Conservation (phyloP, 2,888 invertebrate species). For the Branchipolynoe longqiensis region DNA sequence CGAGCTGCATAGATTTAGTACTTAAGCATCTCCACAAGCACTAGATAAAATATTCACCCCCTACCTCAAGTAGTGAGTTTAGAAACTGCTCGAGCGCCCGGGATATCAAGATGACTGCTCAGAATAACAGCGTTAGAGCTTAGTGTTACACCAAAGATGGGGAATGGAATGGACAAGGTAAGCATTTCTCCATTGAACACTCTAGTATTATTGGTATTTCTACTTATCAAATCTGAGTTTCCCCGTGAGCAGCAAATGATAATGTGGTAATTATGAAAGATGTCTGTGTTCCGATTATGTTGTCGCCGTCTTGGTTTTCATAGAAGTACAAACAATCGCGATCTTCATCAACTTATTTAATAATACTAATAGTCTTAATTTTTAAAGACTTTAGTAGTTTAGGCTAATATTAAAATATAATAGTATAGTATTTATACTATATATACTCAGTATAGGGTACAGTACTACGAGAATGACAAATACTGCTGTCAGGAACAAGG, state of each 20-base stretch:
- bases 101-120: too few relatives aligned
- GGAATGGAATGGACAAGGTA: slow-evolving; percentile 55
- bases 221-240: neutral
- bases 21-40: too few relatives aligned
- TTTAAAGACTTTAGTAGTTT: neutral
- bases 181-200: neutral
- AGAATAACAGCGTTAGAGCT: too few relatives aligned
- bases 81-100: too few relatives aligned
- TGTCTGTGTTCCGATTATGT: neutral
- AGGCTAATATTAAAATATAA: neutral
- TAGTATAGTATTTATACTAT: neutral
- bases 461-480: too few relatives aligned
- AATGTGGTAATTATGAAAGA: neutral
- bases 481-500: too few relatives aligned
- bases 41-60: too few relatives aligned
- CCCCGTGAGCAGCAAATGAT: neutral
- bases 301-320: neutral
- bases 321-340: neutral
- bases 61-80: too few relatives aligned
- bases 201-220: neutral
- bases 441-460: too few relatives aligned
- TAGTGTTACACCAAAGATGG: slow-evolving; percentile 38
- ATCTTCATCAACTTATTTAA: too few relatives aligned
- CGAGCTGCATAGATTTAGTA: too few relatives aligned
- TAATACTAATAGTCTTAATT: neutral